phyloP scores from a whole-genome alignment of 2,797 vertebrate genomes.

The Sebastes hubbsi region DNA sequence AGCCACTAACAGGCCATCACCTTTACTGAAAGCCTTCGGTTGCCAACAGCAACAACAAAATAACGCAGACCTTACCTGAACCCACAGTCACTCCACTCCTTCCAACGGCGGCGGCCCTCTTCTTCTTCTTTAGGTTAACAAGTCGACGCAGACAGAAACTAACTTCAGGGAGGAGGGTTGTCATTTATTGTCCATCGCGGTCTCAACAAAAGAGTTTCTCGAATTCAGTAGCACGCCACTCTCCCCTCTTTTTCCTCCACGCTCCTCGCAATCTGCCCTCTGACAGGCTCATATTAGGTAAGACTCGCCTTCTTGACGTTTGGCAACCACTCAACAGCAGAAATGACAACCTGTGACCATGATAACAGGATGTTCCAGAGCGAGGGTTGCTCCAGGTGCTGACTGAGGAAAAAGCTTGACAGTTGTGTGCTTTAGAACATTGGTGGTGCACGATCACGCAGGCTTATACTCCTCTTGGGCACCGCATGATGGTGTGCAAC shows the following conservation, averaged over 20 bases:
- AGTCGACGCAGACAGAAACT: not conserved
- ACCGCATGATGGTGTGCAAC: not conserved
- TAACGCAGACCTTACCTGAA: not conserved
- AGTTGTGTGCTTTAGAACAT: conserved; percentile 1
- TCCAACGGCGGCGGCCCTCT: not conserved
- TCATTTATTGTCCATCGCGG: not conserved
- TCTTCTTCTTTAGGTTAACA: not conserved
- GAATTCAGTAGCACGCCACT: not conserved
- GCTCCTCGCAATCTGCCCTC: not conserved
- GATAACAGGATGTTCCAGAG: conserved; percentile 17
- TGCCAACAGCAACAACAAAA: not conserved
- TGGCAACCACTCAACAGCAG: conserved; percentile 9
- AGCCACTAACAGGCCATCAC: not conserved
- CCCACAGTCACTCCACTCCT: not conserved
- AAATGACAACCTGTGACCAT: conserved; percentile 12
- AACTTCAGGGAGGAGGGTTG: not conserved
- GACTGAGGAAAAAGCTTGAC: not conserved
- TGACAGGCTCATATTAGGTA: conserved; percentile 1
- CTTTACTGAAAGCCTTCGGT: not conserved
- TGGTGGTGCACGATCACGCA: not conserved
- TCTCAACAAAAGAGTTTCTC: not conserved
- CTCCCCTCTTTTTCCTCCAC: not conserved
- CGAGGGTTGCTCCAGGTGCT: not conserved
- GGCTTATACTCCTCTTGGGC: not conserved
- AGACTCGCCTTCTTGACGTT: conserved; percentile 9